These are phyloP conservation scores for Pimpla rufipes DNA, from an alignment of 2,888 invertebrate genomes.

Conservation along the genomic window DNA sequence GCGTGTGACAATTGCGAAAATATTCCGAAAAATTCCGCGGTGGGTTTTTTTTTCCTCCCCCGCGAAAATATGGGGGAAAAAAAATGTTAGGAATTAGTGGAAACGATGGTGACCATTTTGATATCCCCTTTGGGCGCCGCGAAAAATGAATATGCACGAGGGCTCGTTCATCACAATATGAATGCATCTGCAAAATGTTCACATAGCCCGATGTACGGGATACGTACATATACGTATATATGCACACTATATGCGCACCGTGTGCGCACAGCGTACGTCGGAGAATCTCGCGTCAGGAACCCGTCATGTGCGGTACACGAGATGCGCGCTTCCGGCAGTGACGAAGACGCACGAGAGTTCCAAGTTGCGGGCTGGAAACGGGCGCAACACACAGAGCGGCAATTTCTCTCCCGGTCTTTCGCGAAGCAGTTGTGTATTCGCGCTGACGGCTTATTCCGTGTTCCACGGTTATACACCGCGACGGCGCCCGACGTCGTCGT, in stretches of 20 bases:
- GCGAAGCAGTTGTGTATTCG: slow-evolving; percentile 19
- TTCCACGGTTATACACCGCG: slow-evolving; percentile 24
- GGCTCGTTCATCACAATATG: not conserved
- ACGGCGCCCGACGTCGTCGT: slow-evolving; percentile 33
- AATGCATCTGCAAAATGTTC: not conserved
- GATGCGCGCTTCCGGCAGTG: slow-evolving; percentile 46
- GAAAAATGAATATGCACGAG: not conserved
- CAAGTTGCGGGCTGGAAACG: slow-evolving; percentile 23
- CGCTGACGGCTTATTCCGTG: slow-evolving; percentile 46
- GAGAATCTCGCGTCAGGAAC: slow-evolving; percentile 26
- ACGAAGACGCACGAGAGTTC: slow-evolving; percentile 39
- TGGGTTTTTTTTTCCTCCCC: too few relatives aligned
- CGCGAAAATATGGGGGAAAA: too few relatives aligned
- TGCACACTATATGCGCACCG: too few relatives aligned
- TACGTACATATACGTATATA: not conserved
- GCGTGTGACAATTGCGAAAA: too few relatives aligned
- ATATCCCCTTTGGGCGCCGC: too few relatives aligned
- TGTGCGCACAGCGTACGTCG: not conserved
- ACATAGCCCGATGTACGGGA: not conserved
- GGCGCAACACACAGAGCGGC: slow-evolving; percentile 7
- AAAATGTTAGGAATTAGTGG: too few relatives aligned
- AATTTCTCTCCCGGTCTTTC: slow-evolving; percentile 31
- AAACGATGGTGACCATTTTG: too few relatives aligned
- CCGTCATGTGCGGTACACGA: slow-evolving; percentile 30
- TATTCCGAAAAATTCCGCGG: too few relatives aligned